A percentile compares a stretch with the other conserved stretches of the same genome.
These are phyloP conservation scores for Megathymus violae DNA, from an alignment of 1,140 invertebrate genomes.

Conservation along the genomic window DNA sequence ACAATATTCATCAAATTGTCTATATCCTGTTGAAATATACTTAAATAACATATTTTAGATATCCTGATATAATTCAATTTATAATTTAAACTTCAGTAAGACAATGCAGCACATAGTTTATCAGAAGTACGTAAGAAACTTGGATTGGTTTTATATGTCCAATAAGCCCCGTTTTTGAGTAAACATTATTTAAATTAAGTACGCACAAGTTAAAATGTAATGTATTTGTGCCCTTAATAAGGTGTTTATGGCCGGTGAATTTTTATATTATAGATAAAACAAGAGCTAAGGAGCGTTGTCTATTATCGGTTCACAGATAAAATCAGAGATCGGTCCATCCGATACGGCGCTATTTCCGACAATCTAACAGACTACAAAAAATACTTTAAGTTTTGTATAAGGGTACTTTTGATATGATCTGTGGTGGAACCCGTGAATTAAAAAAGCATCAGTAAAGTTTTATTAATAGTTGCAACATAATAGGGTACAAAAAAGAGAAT, in stretches of 20 bases:
- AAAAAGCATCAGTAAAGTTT: neutral
- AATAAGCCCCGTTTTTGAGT: too few relatives aligned
- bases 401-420: constrained; percentile 1
- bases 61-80: too few relatives aligned
- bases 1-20: too few relatives aligned
- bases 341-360: neutral
- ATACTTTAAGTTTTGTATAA: neutral
- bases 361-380: neutral
- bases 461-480: neutral
- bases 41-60: too few relatives aligned
- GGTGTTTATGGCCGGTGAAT: neutral
- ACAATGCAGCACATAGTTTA: too few relatives aligned
- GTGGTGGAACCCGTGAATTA: neutral
- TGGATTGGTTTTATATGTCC: too few relatives aligned
- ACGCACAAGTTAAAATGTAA: neutral
- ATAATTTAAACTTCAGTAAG: too few relatives aligned
- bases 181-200: too few relatives aligned
- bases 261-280: neutral
- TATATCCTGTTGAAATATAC: too few relatives aligned
- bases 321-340: constrained; percentile 1
- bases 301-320: neutral
- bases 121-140: too few relatives aligned
- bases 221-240: neutral
- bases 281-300: neutral
- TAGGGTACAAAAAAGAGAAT: too few relatives aligned